phyloP scores from a whole-genome alignment of 2,113 vertebrate genomes.

The Lepisosteus oculatus region DNA sequence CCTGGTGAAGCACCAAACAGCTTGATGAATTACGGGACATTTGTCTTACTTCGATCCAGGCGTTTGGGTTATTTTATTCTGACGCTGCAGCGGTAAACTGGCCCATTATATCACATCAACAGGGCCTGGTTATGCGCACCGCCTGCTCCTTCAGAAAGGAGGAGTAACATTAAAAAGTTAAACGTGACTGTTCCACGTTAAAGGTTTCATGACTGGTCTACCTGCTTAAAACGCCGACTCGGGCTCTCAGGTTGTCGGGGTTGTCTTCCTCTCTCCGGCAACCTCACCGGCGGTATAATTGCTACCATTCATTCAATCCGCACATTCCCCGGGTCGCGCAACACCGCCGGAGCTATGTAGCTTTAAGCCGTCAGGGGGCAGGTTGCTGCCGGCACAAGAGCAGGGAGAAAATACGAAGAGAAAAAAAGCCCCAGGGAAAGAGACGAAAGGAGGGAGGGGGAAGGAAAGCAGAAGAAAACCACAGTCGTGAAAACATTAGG shows the following conservation, averaged over 20 bases:
- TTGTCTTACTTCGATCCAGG: too few species aligned
- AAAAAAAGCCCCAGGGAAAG: neutral
- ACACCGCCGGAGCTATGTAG: slow-evolving; percentile 33
- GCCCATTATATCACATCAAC: too few species aligned
- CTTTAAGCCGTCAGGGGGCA: slow-evolving; percentile 47
- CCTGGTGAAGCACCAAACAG: too few species aligned
- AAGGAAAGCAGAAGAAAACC: slow-evolving; percentile 36
- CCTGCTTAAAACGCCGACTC: neutral
- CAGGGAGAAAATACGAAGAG: too few species aligned
- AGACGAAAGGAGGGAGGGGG: slow-evolving; percentile 14
- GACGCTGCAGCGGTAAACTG: too few species aligned
- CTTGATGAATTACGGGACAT: too few species aligned
- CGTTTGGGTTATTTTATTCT: too few species aligned
- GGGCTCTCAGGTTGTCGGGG: too few species aligned
- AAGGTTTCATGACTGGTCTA: neutral
- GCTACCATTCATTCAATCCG: neutral
- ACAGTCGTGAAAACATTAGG: slow-evolving; percentile 5
- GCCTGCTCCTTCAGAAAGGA: too few species aligned
- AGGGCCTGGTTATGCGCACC: too few species aligned
- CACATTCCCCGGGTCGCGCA: neutral
- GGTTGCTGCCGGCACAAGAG: slow-evolving; percentile 30
- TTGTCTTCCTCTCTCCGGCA: neutral
- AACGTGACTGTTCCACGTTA: too few species aligned
- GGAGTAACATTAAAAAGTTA: too few species aligned
- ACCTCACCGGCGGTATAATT: neutral